Percentiles rank a stretch among this genome's conserved stretches.
Conservation (phyloP, 2,113 vertebrate species). For the Ctenodactylus gundi region DNA sequence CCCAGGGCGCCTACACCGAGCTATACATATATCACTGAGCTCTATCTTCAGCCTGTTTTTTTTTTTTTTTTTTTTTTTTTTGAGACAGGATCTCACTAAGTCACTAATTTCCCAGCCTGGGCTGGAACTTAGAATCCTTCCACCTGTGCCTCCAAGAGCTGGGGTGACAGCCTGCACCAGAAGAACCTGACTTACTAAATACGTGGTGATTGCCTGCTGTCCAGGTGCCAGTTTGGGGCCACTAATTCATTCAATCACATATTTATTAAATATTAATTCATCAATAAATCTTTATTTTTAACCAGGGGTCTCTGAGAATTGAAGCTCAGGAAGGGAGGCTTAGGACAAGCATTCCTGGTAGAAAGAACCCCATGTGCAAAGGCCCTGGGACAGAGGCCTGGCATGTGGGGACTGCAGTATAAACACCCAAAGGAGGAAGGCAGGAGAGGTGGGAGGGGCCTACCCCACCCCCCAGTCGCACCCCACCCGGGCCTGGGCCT, state of each 20-base stretch:
- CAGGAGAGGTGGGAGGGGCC: background rate
- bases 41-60: too few relatives aligned
- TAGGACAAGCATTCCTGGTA: background rate
- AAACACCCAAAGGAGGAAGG: background rate
- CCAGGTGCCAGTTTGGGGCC: background rate
- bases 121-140: too few relatives aligned
- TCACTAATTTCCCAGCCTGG: too few relatives aligned
- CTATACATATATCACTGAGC: too few relatives aligned
- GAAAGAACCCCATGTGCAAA: background rate
- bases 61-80: too few relatives aligned
- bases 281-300: background rate
- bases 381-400: background rate
- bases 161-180: too few relatives aligned
- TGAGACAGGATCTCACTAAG: too few relatives aligned
- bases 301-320: background rate
- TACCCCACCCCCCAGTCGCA: background rate
- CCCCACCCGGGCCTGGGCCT: background rate
- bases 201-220: too few relatives aligned
- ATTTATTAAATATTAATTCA: background rate
- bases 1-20: too few relatives aligned
- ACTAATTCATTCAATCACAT: background rate
- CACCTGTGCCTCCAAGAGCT: too few relatives aligned
- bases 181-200: too few relatives aligned
- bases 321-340: background rate
- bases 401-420: fast-evolving